A percentile compares a stretch with the other conserved stretches of the same genome.
Conservation (phyloP, 1,140 invertebrate genomes). For the Cepaea nemoralis region DNA sequence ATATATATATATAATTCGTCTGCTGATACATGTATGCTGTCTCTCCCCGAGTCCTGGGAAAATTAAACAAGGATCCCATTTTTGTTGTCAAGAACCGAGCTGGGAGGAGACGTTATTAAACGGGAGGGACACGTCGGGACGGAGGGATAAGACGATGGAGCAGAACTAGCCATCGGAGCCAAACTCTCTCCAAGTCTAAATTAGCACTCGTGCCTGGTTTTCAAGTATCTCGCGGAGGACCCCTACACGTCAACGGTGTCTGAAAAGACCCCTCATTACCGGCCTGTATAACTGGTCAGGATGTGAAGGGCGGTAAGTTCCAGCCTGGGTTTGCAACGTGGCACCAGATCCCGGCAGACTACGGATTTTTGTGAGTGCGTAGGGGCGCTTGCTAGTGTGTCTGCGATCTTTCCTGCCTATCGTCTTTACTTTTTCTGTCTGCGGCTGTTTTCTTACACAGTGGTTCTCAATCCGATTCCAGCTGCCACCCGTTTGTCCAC, state of each 20-base stretch:
- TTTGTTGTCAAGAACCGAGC: not conserved
- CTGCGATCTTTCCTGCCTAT: too few species aligned
- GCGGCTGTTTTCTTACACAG: too few species aligned
- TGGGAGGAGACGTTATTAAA: conserved; percentile 3
- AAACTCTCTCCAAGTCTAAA: conserved; percentile 35
- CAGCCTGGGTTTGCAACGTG: not conserved
- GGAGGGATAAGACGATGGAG: not conserved
- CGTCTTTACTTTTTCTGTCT: too few species aligned
- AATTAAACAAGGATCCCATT: not conserved
- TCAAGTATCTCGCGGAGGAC: conserved; percentile 24
- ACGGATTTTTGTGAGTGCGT: not conserved
- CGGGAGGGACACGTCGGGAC: not conserved
- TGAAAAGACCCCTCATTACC: conserved; percentile 38
- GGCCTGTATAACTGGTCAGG: conserved; percentile 4
- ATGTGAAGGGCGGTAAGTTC: not conserved
- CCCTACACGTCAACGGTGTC: conserved; percentile 16
- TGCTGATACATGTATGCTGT: too few species aligned
- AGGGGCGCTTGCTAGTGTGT: not conserved
- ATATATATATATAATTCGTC: not conserved
- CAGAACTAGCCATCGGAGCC: conserved; percentile 10
- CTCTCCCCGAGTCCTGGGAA: not conserved
- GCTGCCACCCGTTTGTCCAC: too few species aligned
- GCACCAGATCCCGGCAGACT: not conserved
- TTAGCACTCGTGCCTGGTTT: conserved; percentile 34
- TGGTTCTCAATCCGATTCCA: too few species aligned